Conservation (phyloP, 2,888 invertebrate species). For the Oscheius sp. region DNA sequence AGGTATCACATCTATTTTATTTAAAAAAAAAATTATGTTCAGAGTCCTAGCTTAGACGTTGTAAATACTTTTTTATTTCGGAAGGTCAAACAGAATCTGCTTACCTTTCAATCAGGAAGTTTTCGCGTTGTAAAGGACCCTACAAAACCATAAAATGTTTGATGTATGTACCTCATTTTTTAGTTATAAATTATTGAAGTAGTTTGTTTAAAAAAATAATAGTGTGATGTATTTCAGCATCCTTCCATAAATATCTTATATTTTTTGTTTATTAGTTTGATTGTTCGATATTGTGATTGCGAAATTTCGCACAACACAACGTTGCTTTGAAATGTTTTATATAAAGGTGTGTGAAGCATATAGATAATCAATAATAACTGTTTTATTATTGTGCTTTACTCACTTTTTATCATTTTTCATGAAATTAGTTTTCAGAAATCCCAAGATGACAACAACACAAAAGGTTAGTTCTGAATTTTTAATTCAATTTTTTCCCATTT, state of each 20-base stretch:
- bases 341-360: too few species aligned
- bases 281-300: too few species aligned
- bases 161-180: too few species aligned
- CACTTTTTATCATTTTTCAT: background rate
- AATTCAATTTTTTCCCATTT: background rate
- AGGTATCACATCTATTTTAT: background rate
- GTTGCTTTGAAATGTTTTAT: too few species aligned
- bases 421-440: background rate
- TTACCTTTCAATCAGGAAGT: constrained; percentile 57
- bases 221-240: background rate
- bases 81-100: constrained; percentile 62
- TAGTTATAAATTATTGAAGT: background rate
- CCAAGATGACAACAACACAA: background rate
- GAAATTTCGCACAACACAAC: too few species aligned
- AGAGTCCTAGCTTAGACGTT: constrained; percentile 56
- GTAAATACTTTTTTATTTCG: constrained; percentile 63
- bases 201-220: background rate
- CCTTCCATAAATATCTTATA: background rate
- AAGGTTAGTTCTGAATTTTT: background rate
- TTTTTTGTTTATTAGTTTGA: too few species aligned
- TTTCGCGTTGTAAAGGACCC: constrained; percentile 48
- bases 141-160: too few species aligned
- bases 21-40: constrained; percentile 4
- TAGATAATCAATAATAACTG: background rate
- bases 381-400: background rate